These are phyloP conservation scores for Strongylocentrotus purpuratus DNA, from an alignment of 35 echinoderm and acorn worm species.

Conservation along the genomic window DNA sequence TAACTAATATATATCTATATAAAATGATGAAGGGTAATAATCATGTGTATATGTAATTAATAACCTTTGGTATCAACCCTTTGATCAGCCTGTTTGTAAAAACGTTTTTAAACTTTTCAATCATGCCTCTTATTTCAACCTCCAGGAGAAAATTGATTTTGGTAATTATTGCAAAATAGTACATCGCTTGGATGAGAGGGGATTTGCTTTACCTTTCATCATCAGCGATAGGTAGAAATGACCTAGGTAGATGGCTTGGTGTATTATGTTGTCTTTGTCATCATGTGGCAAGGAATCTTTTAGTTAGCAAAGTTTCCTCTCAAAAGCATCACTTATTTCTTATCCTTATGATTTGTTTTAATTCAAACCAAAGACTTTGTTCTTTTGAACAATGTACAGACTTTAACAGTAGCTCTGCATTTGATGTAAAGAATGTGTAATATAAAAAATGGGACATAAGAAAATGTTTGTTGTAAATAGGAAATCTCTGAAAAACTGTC, in stretches of 20 bases:
- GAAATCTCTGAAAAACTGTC: not conserved
- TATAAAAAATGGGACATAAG: not conserved
- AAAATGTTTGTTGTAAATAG: not conserved
- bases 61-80: not conserved
- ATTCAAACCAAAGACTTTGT: conserved; percentile 4
- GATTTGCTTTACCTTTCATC: no score
- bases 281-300: not conserved
- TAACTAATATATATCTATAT: not conserved
- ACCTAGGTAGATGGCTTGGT: not conserved
- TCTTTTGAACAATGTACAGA: not conserved
- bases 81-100: not conserved
- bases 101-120: not conserved
- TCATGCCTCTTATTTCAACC: not conserved
- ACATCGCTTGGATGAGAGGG: no score
- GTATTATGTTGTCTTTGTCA: not conserved
- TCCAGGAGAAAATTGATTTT: not conserved
- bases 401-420: not conserved
- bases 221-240: not conserved
- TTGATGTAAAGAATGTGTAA: not conserved
- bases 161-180: not conserved
- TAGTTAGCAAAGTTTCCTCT: not conserved
- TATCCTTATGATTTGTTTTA: not conserved
- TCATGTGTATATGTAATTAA: not conserved
- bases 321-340: not conserved
- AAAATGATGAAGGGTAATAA: not conserved